phyloP scores from a whole-genome alignment of 2,888 invertebrate species.

The Cheilosia soror region DNA sequence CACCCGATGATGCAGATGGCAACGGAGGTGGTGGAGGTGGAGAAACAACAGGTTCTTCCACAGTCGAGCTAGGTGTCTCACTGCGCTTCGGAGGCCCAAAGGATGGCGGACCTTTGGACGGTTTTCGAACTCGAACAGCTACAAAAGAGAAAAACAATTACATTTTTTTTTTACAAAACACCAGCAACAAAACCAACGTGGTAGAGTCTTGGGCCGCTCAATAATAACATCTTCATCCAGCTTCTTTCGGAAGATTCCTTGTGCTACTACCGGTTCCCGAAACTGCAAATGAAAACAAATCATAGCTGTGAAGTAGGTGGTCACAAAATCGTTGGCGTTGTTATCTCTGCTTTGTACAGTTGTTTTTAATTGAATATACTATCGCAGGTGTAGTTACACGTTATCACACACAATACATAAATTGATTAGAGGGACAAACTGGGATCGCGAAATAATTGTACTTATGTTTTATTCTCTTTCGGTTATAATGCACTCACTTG shows the following conservation, averaged over 20 bases:
- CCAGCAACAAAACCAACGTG: conserved; percentile 77
- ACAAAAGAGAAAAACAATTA: conserved; percentile 4
- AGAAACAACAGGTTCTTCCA: conserved; percentile 67
- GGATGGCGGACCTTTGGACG: conserved; percentile 66
- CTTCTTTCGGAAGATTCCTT: conserved; percentile 81
- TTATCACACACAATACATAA: conserved; percentile 65
- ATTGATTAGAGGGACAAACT: conserved; percentile 34
- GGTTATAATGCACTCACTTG: conserved; percentile 51
- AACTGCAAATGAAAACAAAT: conserved; percentile 77
- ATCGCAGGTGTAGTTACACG: conserved; percentile 38
- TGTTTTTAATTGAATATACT: conserved; percentile 59
- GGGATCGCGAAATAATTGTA: conserved; percentile 17
- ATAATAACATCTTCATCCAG: conserved; percentile 80
- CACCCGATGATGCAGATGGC: conserved; percentile 60
- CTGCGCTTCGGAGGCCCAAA: conserved; percentile 66
- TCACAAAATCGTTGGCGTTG: conserved; percentile 6
- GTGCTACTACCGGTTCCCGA: conserved; percentile 78
- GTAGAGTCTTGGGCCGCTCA: conserved; percentile 79
- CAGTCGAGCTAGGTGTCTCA: conserved; percentile 58
- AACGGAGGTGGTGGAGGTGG: conserved; percentile 71
- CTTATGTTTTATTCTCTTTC: conserved; percentile 2
- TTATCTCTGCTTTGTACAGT: conserved; percentile 50
- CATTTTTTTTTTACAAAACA: not conserved
- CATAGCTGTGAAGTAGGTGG: not conserved
- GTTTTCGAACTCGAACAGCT: conserved; percentile 77